phyloP scores from a whole-genome alignment of 2,113 vertebrate species.

The Pelodiscus sinensis region DNA sequence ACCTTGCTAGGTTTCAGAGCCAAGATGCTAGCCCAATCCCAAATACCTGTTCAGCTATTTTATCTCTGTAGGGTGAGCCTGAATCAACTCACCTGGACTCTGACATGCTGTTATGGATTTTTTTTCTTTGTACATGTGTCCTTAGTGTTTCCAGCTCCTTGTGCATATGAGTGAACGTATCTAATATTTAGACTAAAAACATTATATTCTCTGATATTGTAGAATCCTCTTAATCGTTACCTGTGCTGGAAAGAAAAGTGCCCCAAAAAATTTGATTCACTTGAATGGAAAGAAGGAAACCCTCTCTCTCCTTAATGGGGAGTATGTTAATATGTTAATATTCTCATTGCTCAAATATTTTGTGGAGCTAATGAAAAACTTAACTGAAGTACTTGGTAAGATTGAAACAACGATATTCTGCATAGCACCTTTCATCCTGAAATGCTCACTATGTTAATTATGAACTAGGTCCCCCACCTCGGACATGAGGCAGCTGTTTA shows the following conservation, averaged over 20 bases:
- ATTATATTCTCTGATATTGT: conserved; percentile 16
- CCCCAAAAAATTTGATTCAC: conserved; percentile 46
- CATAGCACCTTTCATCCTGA: neutral
- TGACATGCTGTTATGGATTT: neutral
- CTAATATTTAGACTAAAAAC: conserved; percentile 51
- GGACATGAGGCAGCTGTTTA: neutral
- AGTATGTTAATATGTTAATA: conserved; percentile 36
- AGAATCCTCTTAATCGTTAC: conserved; percentile 49
- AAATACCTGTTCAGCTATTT: neutral
- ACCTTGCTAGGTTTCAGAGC: neutral
- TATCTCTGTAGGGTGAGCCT: neutral
- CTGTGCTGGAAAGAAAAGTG: conserved; percentile 60
- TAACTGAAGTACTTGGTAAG: neutral
- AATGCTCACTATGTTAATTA: neutral
- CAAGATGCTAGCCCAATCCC: neutral
- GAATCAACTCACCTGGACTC: neutral
- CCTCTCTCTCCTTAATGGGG: conserved; percentile 31
- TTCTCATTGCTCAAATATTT: conserved; percentile 9
- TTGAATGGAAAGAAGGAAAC: neutral
- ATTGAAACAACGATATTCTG: neutral
- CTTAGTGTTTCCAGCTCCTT: conserved; percentile 21
- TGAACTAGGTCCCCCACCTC: neutral
- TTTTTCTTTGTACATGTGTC: neutral
- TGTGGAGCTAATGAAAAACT: neutral
- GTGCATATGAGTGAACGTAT: conserved; percentile 44